Evolutionary conservation across 2,113 vertebrate genomes (phyloP).

Genomic region (Pterocles gutturalis): DNA sequence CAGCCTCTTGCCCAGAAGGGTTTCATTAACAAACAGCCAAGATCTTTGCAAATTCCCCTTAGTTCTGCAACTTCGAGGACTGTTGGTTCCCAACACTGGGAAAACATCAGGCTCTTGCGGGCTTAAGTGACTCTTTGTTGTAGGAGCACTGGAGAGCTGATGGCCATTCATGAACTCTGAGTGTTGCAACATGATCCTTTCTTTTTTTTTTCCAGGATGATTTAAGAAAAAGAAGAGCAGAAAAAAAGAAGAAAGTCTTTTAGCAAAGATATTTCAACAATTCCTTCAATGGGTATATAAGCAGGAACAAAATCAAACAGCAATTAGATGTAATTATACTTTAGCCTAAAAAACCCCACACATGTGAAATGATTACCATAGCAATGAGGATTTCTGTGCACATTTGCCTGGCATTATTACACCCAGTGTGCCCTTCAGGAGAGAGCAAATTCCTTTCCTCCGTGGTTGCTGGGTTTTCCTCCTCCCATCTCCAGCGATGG

Average conservation of each 20-base stretch:
- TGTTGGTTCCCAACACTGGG: background rate
- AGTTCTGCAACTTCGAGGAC: background rate
- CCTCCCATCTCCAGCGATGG: background rate
- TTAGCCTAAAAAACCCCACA: conserved; percentile 9
- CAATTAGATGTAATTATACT: conserved; percentile 30
- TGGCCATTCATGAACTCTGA: background rate
- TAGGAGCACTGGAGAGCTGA: background rate
- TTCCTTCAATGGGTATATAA: background rate
- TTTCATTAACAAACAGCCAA: background rate
- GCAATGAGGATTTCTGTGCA: background rate
- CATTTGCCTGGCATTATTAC: background rate
- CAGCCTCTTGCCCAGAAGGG: background rate
- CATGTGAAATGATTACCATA: background rate
- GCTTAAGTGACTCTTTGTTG: background rate
- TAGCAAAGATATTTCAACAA: background rate
- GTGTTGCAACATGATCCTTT: background rate
- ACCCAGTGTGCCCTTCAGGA: background rate
- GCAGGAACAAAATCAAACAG: conserved; percentile 35
- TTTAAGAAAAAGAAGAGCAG: background rate
- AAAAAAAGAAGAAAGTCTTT: background rate
- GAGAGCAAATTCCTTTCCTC: conserved; percentile 7
- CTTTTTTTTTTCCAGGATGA: background rate
- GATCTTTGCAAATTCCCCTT: background rate
- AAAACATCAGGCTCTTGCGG: background rate
- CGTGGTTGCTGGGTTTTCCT: background rate